These are phyloP conservation scores for Acrocephalus kingi DNA, from an alignment of 2,113 vertebrate species.

Conservation along the genomic window DNA sequence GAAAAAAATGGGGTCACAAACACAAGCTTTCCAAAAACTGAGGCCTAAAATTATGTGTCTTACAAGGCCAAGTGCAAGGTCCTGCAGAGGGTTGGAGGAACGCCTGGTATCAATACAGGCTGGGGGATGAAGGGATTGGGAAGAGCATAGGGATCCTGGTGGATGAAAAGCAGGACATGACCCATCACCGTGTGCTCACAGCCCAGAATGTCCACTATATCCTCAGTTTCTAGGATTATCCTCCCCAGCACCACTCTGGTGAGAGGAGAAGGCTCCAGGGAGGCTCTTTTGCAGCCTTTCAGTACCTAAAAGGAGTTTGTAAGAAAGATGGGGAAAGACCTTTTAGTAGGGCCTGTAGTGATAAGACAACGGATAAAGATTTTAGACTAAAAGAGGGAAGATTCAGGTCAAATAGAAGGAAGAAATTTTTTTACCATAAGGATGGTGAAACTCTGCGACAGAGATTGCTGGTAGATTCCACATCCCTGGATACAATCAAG, in stretches of 20 bases:
- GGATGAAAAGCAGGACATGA: background rate
- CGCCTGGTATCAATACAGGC: no score
- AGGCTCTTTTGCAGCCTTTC: background rate
- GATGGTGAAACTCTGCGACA: accelerated
- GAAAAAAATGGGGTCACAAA: background rate
- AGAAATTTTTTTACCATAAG: background rate
- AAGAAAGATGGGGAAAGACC: background rate
- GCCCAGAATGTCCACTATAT: accelerated
- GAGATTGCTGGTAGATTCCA: background rate
- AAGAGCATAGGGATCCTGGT: background rate
- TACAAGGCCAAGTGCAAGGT: background rate
- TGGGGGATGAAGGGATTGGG: background rate
- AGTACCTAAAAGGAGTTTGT: background rate
- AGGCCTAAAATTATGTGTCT: background rate
- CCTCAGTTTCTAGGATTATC: background rate
- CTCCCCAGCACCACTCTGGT: background rate
- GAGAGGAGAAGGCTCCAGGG: background rate
- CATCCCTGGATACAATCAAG: background rate
- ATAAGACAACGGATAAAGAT: background rate
- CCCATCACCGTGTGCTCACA: accelerated
- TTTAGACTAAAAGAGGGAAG: background rate
- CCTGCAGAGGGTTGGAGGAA: background rate
- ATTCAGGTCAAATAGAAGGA: background rate
- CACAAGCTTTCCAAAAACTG: background rate
- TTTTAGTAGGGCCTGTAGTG: background rate